Conservation (phyloP, 2,113 vertebrate genomes). For the Fulica atra region DNA sequence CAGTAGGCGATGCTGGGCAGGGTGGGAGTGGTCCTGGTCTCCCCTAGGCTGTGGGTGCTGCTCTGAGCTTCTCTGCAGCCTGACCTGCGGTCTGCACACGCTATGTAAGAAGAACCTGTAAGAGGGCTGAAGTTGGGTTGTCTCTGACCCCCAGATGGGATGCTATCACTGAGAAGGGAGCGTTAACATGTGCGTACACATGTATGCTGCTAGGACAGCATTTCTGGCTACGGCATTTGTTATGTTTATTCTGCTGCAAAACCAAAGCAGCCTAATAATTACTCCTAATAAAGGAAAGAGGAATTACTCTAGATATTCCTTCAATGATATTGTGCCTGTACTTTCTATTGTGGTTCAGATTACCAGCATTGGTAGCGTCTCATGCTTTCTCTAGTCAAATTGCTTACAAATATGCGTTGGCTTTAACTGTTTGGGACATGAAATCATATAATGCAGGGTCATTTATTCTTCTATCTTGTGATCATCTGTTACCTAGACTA, state of each 20-base stretch:
- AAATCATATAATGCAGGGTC: not conserved
- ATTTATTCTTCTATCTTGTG: not conserved
- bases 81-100: not conserved
- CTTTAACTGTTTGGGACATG: not conserved
- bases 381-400: not conserved
- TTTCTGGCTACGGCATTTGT: not conserved
- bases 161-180: not conserved
- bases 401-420: not conserved
- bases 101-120: not conserved
- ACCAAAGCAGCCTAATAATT: not conserved
- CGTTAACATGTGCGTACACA: not conserved
- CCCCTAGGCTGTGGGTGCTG: not conserved
- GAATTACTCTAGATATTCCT: not conserved
- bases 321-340: not conserved
- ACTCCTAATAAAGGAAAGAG: not conserved
- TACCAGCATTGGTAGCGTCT: not conserved
- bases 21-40: not conserved
- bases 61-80: not conserved
- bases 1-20: not conserved
- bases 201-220: not conserved
- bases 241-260: not conserved
- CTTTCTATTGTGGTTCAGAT: not conserved
- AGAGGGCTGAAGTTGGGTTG: not conserved
- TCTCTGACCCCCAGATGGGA: not conserved
- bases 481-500: conserved; percentile 40